A percentile compares a stretch with the other conserved stretches of the same genome.
Evolutionary conservation across 2,113 vertebrate genomes (phyloP).

Genomic region (Callopanchax toddi): DNA sequence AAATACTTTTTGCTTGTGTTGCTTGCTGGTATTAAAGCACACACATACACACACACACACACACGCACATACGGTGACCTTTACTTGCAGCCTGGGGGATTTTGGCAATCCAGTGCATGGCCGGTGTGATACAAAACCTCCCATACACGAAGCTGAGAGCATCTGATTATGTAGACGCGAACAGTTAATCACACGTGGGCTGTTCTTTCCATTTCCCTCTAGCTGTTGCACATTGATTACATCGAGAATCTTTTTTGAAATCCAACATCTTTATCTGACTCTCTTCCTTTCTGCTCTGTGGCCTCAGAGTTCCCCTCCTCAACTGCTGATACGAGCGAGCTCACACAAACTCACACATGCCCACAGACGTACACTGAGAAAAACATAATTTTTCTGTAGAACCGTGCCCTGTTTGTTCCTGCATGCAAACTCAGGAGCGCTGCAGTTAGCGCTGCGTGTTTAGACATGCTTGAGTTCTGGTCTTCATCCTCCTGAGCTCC

Average conservation of each 20-base stretch:
- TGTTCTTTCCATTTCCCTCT: slow-evolving; percentile 74
- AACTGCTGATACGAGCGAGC: slow-evolving; percentile 25
- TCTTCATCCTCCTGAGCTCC: slow-evolving; percentile 23
- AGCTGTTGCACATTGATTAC: slow-evolving; percentile 73
- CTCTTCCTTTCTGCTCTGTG: slow-evolving; percentile 49
- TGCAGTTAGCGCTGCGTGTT: slow-evolving; percentile 29
- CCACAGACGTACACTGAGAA: slow-evolving; percentile 12
- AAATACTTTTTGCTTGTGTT: slow-evolving; percentile 59
- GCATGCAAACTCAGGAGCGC: background rate
- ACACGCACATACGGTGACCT: slow-evolving; percentile 62
- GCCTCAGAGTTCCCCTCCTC: slow-evolving; percentile 51
- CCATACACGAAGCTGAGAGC: slow-evolving; percentile 61
- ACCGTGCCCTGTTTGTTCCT: slow-evolving; percentile 30
- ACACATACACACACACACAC: slow-evolving; percentile 20
- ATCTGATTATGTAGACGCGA: slow-evolving; percentile 70
- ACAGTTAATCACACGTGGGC: slow-evolving; percentile 72
- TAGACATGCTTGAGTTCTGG: slow-evolving; percentile 41
- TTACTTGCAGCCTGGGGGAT: slow-evolving; percentile 77
- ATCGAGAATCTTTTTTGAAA: slow-evolving; percentile 68
- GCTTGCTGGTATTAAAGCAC: slow-evolving; percentile 31
- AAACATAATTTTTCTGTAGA: slow-evolving; percentile 32
- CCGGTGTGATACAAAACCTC: slow-evolving; percentile 53
- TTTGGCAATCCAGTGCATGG: slow-evolving; percentile 69
- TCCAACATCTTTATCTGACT: slow-evolving; percentile 71
- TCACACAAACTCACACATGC: slow-evolving; percentile 17